Percentiles rank a stretch among this genome's conserved stretches.
Conservation (phyloP, 2,888 invertebrate genomes). For the Arrhopalites spinosus region DNA sequence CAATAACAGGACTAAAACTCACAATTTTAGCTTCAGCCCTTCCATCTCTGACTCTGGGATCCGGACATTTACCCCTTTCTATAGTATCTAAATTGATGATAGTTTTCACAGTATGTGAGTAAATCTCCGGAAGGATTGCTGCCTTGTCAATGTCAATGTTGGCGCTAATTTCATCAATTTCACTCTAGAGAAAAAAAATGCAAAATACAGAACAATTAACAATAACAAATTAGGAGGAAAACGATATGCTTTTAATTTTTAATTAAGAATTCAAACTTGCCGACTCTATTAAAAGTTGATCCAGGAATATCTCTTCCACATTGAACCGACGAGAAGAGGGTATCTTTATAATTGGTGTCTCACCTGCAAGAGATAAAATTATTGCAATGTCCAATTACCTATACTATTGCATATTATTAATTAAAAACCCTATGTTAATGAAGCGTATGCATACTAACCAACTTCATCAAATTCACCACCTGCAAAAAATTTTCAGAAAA, state of each 20-base stretch:
- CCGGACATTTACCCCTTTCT: constrained; percentile 26
- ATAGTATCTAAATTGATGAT: constrained; percentile 44
- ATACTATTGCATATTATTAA: too few relatives aligned
- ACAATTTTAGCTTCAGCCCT: constrained; percentile 6
- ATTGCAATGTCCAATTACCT: too few relatives aligned
- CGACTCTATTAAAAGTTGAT: constrained; percentile 37
- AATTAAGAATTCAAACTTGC: constrained; percentile 23
- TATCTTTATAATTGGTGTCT: constrained; percentile 50
- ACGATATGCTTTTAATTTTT: background rate
- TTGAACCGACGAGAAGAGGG: constrained; percentile 35
- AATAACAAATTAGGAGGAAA: background rate
- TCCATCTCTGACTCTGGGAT: constrained; percentile 35
- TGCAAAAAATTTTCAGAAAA: too few relatives aligned
- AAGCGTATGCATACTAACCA: too few relatives aligned
- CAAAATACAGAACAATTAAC: background rate
- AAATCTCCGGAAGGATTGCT: constrained; percentile 45
- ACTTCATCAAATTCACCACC: constrained; percentile 24
- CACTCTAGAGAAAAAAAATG: constrained; percentile 26
- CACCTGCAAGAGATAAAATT: constrained; percentile 4
- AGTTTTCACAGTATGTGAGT: constrained; percentile 42
- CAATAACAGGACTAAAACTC: background rate
- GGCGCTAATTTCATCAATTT: constrained; percentile 36
- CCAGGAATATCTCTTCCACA: constrained; percentile 49
- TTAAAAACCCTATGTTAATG: too few relatives aligned
- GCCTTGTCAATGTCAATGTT: constrained; percentile 44